Base-by-base conservation (phyloP, 2,113 vertebrate genomes). In the Peromyscus maniculatus region DNA sequence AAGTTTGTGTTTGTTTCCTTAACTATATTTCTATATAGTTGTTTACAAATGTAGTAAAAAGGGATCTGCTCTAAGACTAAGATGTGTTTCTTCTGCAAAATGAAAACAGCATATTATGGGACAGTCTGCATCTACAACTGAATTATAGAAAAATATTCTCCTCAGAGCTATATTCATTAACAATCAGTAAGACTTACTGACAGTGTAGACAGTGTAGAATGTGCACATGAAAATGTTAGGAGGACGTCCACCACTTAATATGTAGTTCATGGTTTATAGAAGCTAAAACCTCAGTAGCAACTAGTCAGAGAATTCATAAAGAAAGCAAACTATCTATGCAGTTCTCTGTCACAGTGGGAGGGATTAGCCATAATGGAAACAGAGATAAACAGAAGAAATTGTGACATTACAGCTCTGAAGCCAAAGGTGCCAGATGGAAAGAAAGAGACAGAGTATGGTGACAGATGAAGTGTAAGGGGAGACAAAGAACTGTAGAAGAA, bases 221-320 rank as follows among this genome's bases (percentile, higher is more conserved):
- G 26, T 36, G 15, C 31, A 90, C 7, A 0, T 10, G 28, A 86
- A 10, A 55, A 10, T 26, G 3, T 17, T 83, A 49, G 64, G 77
- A 83, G 89, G 28, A 82, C n/a, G 69, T 1, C 52, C 52, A 62
- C 43, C 33, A 67, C 88, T 57, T 39, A 82, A 57, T 24, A 91
- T 8, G 55, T 0, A 87, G n/a, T 67, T n/a, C 13, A 64, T 72
- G 33, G 7, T 5, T 71, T 83, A 62, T 77, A 5, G 17, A 33
- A 22, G 7, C n/a, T 92, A 90, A 92, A 94, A 83, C 57, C 49
- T 33, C 78, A 64, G 9, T 71, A 71, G 26, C 87, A 90, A 89
- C 7, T 59, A 86, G 11, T 43, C 22, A 26, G 49, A 62, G 1
- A n/a, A 69, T 24, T 72, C 49, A 19, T 39, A 62, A 90, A 72